Evolutionary conservation across 2,797 vertebrate species (phyloP).

Genomic region (Cirrhinus molitorella): DNA sequence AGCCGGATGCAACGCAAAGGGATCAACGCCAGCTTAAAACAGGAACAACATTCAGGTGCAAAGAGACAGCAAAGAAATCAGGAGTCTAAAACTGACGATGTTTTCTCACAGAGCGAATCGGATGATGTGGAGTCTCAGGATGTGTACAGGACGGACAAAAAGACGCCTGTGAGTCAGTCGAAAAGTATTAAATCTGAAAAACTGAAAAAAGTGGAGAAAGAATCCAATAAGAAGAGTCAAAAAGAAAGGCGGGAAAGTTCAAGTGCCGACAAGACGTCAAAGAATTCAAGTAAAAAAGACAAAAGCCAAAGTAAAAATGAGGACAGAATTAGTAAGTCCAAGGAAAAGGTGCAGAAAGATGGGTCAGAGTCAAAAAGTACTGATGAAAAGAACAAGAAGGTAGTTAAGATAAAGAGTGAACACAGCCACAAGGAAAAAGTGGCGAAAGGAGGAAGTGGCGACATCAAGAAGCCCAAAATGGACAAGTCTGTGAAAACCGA

Average conservation of each 20-base stretch:
- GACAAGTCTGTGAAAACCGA: slow-evolving; percentile 69
- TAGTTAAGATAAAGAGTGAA: slow-evolving; percentile 74
- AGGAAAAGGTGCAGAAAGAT: slow-evolving; percentile 68
- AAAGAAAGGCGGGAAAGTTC: slow-evolving; percentile 59
- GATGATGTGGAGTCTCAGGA: slow-evolving; percentile 69
- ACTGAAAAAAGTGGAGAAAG: slow-evolving; percentile 59
- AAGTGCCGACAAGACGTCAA: slow-evolving; percentile 65
- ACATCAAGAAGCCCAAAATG: slow-evolving; percentile 71
- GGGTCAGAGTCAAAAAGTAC: slow-evolving; percentile 71
- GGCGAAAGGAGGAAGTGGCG: slow-evolving; percentile 58
- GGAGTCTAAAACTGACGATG: neutral
- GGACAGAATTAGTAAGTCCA: slow-evolving; percentile 73
- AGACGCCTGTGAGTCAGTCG: slow-evolving; percentile 60
- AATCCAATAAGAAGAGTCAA: slow-evolving; percentile 59
- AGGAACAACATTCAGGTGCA: neutral
- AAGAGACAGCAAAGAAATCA: neutral
- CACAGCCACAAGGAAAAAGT: slow-evolving; percentile 75
- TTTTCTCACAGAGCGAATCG: slow-evolving; percentile 38
- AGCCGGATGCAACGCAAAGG: slow-evolving; percentile 75
- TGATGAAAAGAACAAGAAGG: slow-evolving; percentile 68
- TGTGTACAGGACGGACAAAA: slow-evolving; percentile 68
- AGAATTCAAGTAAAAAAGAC: slow-evolving; percentile 74
- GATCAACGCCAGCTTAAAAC: slow-evolving; percentile 54
- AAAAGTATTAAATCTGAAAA: slow-evolving; percentile 72
- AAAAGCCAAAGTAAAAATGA: slow-evolving; percentile 74